Percentiles rank a stretch among this genome's conserved stretches.
phyloP scores from a whole-genome alignment of 2,797 vertebrate genomes.

The Liasis olivaceus region DNA sequence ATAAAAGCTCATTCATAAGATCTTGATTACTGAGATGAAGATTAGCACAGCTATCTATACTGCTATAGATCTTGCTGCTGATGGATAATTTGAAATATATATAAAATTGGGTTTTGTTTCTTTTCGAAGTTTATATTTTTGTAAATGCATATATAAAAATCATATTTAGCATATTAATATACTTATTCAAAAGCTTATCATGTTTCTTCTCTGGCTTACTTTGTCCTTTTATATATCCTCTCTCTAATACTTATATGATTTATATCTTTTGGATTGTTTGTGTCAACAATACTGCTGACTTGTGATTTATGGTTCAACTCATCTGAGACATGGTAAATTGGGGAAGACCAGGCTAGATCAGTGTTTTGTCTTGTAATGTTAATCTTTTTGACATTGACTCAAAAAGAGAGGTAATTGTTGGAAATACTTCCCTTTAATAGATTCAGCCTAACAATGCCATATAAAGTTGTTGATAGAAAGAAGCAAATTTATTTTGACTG shows the following conservation, averaged over 20 bases:
- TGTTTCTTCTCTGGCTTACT: neutral
- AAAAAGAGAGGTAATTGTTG: neutral
- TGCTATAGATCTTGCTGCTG: neutral
- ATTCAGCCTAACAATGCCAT: neutral
- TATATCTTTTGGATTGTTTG: neutral
- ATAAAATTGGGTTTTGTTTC: neutral
- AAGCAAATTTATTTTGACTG: neutral
- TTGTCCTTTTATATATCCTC: neutral
- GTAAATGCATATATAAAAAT: neutral
- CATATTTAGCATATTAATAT: neutral
- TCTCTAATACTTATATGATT: neutral
- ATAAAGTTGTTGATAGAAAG: neutral
- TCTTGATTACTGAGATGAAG: slow-evolving; percentile 14
- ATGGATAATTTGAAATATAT: neutral
- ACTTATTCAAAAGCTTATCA: neutral
- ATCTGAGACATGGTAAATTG: neutral
- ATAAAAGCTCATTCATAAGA: neutral
- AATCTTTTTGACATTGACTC: neutral
- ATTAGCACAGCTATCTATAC: neutral
- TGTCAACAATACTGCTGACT: neutral
- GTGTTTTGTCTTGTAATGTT: neutral
- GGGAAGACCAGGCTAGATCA: neutral
- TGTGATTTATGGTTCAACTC: neutral
- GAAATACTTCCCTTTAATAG: neutral
- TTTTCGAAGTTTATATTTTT: neutral